Percentiles rank a stretch among this genome's conserved stretches.
phyloP scores from a whole-genome alignment of 2,797 vertebrate genomes.

The Spinus olivaceus region DNA sequence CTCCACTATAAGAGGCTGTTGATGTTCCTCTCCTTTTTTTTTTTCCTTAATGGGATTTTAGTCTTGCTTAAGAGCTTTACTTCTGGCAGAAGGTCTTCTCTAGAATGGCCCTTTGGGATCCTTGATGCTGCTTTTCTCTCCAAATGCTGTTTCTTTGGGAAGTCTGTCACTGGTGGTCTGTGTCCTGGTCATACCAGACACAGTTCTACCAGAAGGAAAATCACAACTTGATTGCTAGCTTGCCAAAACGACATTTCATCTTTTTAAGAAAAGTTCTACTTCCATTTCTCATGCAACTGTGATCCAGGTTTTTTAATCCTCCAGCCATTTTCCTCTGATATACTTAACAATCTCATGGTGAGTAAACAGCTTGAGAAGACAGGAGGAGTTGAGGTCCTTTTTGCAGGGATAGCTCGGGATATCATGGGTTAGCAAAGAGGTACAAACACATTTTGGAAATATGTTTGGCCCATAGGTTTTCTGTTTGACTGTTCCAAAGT shows the following conservation, averaged over 20 bases:
- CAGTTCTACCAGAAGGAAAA: not conserved
- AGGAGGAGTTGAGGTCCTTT: not conserved
- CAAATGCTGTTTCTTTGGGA: not conserved
- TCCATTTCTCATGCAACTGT: not conserved
- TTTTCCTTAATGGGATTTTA: not conserved
- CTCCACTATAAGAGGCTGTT: not conserved
- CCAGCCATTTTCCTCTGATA: not conserved
- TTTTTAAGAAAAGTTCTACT: not conserved
- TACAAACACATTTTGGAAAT: not conserved
- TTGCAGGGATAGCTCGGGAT: accelerated
- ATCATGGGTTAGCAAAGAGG: not conserved
- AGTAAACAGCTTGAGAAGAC: not conserved
- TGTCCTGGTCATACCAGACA: not conserved
- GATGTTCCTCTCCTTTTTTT: not conserved
- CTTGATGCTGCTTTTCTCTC: not conserved
- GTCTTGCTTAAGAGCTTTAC: not conserved
- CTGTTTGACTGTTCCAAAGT: not conserved
- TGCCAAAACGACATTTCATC: not conserved
- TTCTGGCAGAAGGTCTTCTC: not conserved
- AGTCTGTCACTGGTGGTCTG: not conserved
- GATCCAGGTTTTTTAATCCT: not conserved
- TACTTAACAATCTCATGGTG: not conserved
- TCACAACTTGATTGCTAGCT: not conserved
- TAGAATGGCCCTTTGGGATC: not conserved
- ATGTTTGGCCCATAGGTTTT: not conserved